phyloP scores from a whole-genome alignment of 2,113 vertebrate genomes.

The Pomatostomus ruficeps region DNA sequence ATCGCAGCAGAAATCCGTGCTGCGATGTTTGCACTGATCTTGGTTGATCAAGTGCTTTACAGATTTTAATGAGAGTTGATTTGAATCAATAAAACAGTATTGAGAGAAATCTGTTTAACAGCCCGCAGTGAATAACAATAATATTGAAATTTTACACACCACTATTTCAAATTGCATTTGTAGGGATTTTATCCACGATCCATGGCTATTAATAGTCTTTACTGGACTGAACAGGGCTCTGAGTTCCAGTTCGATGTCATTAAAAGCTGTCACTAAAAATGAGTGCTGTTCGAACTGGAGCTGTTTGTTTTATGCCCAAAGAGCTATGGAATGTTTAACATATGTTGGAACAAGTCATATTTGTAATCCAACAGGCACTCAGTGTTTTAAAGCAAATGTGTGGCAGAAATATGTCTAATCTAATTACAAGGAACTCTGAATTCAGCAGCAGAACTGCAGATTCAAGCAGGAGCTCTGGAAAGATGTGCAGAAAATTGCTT shows the following conservation, averaged over 20 bases:
- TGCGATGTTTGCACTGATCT: no score
- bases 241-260: not conserved
- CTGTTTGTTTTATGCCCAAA: not conserved
- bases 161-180: not conserved
- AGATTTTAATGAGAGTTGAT: conserved; percentile 11
- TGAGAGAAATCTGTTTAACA: not conserved
- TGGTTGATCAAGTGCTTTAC: not conserved
- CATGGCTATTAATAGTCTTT: not conserved
- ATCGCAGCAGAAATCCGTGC: not conserved
- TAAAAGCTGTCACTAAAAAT: not conserved
- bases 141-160: not conserved
- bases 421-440: not conserved
- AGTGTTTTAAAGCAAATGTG: not conserved
- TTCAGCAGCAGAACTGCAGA: not conserved
- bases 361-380: not conserved
- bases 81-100: not conserved
- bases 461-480: not conserved
- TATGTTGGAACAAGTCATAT: not conserved
- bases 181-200: not conserved
- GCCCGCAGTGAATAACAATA: not conserved
- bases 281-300: not conserved
- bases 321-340: not conserved
- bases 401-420: not conserved
- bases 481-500: not conserved
- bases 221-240: not conserved